phyloP scores from a whole-genome alignment of 2,888 invertebrate genomes.

The Crocallis elinguaria region DNA sequence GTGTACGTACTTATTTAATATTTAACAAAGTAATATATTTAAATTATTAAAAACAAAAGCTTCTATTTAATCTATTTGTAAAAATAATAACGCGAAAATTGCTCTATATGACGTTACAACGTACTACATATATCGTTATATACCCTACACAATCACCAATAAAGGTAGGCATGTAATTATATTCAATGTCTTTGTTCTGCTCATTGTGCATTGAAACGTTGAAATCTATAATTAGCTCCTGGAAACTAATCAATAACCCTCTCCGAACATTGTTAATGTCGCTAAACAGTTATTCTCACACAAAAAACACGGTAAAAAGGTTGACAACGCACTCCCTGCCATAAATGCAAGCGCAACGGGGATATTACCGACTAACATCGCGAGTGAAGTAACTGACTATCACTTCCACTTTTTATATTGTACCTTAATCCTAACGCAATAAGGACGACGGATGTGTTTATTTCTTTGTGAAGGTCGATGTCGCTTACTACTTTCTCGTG shows the following conservation, averaged over 20 bases:
- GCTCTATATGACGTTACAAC: too few relatives aligned
- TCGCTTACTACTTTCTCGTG: conserved; percentile 53
- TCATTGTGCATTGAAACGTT: background rate
- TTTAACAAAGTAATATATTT: too few relatives aligned
- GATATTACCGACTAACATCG: conserved; percentile 57
- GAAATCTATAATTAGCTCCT: conserved; percentile 1
- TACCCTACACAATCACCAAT: too few relatives aligned
- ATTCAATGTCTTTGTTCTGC: background rate
- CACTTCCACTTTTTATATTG: conserved; percentile 41
- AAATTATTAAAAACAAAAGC: too few relatives aligned
- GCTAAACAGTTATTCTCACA: conserved; percentile 58
- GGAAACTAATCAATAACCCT: conserved; percentile 27
- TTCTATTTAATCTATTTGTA: too few relatives aligned
- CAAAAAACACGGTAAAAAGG: conserved; percentile 74
- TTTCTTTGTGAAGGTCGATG: conserved; percentile 82
- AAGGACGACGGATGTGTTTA: conserved; percentile 63
- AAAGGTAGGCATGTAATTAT: too few relatives aligned
- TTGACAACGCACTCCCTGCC: conserved; percentile 74
- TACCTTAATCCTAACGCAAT: conserved; percentile 36
- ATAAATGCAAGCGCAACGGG: conserved; percentile 83
- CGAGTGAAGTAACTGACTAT: conserved; percentile 45
- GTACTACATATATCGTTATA: too few relatives aligned
- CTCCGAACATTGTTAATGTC: conserved; percentile 46
- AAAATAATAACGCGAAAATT: too few relatives aligned
- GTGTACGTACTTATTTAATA: too few relatives aligned